These are phyloP conservation scores for Bradypus variegatus DNA, from an alignment of 2,797 vertebrate genomes.

Conservation along the genomic window DNA sequence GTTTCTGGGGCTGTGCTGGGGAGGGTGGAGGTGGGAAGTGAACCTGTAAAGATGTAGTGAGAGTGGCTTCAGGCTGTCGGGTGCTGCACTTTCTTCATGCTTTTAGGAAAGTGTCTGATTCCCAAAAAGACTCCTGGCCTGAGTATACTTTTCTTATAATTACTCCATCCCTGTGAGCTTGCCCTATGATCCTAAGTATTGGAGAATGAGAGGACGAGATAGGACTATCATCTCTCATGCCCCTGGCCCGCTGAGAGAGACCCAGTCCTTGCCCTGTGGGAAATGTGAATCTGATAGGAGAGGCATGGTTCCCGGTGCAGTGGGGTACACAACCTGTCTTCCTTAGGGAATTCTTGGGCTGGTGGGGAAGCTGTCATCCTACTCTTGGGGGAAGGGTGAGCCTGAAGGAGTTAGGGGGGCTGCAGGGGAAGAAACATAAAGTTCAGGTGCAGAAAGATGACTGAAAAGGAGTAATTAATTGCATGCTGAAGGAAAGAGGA, in stretches of 20 bases:
- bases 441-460: not conserved
- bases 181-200: not conserved
- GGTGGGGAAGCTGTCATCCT: not conserved
- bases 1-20: not conserved
- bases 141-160: slow-evolving; percentile 6
- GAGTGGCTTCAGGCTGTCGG: not conserved
- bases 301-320: not conserved
- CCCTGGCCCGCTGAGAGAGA: not conserved
- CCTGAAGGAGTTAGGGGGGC: not conserved
- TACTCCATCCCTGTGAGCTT: not conserved
- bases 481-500: not conserved
- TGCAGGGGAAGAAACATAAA: not conserved
- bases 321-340: not conserved
- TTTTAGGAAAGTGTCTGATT: slow-evolving; percentile 27
- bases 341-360: not conserved
- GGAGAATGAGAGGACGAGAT: not conserved
- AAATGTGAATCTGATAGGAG: not conserved
- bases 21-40: not conserved
- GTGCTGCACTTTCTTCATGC: not conserved
- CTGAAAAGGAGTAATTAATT: not conserved
- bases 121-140: not conserved
- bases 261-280: not conserved
- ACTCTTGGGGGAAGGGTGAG: no score
- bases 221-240: not conserved
- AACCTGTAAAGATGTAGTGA: not conserved